phyloP scores from a whole-genome alignment of 2,797 vertebrate genomes.

The Hirundo rustica region DNA sequence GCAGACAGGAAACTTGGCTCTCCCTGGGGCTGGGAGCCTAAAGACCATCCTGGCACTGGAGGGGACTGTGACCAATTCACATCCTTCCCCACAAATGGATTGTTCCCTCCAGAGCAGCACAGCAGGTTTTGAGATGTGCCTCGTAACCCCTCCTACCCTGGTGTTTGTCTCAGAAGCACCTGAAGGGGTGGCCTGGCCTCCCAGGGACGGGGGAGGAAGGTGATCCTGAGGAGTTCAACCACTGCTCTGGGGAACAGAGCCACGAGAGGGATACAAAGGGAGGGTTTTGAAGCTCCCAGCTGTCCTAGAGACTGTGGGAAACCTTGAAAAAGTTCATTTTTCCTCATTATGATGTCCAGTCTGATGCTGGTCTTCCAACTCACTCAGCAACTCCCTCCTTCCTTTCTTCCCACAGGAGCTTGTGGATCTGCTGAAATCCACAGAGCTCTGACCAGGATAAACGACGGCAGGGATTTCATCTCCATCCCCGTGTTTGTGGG shows the following conservation, averaged over 20 bases:
- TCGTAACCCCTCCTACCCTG: background rate
- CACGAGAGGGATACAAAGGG: rapidly evolving
- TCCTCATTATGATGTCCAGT: background rate
- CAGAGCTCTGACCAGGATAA: background rate
- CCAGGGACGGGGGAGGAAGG: background rate
- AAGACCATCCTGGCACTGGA: background rate
- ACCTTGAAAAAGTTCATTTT: background rate
- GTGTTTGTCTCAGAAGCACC: background rate
- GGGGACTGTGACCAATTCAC: background rate
- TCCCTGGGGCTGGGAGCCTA: background rate
- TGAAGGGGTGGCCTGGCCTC: background rate
- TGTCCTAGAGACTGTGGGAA: background rate
- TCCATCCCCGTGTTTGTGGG: background rate
- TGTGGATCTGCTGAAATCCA: background rate
- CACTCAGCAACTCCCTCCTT: background rate
- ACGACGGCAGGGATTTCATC: background rate
- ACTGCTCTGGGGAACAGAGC: background rate
- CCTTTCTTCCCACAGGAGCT: background rate
- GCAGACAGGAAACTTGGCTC: background rate
- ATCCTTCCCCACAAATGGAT: background rate
- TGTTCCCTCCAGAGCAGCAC: background rate
- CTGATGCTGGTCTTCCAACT: background rate
- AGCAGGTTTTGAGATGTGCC: background rate
- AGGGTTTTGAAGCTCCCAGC: background rate
- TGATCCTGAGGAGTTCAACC: background rate